Evolutionary conservation across 2,797 vertebrate species (phyloP), one percentile per base, ranked within the genome.

Genomic region (Poeciliopsis turneri): DNA sequence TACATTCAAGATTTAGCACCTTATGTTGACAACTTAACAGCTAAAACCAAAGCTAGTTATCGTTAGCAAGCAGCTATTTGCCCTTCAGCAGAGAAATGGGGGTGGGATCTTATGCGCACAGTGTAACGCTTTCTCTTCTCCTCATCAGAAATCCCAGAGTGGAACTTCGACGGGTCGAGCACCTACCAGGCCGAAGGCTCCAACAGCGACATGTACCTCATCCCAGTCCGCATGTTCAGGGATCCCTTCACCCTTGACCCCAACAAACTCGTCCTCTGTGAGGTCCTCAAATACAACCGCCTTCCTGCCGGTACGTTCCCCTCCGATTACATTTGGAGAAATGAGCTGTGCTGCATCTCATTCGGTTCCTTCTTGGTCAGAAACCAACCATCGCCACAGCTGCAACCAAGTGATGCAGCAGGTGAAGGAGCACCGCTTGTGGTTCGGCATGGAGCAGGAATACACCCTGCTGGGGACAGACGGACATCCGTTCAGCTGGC

Each of bases 391-490:
- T 47, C 94, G 97, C 4, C 46, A 81, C 18, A 91, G 72, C 0
- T 98, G 97, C 87, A 95, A 87, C 11, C 85, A 93, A 16, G 88
- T 96, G n/a, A 97, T 98, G 97, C 94, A 97, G 64, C 16, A 93
- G 90, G 90, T 96, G 0, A 91, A 94, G 75, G 92, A 96, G 20
- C 91, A 94, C 23, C 43, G 73, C 23, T 92, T 96, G 0, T 98
- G 97, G 97, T 98, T 97, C 0, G 97, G 97, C 18, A 97, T 97
- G 95, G 97, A 97, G 92, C 97, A 98, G 86, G 97, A 98, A 77
- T 97, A 97, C 94, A 96, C 96, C 0, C 91, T 98, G 7, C 79
- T 97, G 4, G 96, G 96, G 43, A 59, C 92, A 7, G 95, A 98
- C 0, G 95, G 95, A 30, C 95, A 95, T 82, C 97, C 97, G 4